phyloP scores from a whole-genome alignment of 2,888 invertebrate species.

The Drosophila borealis region DNA sequence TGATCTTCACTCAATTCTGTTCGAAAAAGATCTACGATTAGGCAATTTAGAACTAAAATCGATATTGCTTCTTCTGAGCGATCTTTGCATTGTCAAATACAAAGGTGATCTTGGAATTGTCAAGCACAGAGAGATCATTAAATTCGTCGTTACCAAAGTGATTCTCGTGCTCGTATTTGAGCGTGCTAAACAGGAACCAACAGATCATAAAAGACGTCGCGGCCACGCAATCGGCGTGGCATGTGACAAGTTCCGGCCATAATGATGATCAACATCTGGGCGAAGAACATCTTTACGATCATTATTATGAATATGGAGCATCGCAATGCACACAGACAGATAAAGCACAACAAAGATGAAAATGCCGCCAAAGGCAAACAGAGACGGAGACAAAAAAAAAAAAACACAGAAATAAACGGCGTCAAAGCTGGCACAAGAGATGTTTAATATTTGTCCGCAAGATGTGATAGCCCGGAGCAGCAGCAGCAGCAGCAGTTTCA shows the following conservation, averaged over 20 bases:
- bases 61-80: no score
- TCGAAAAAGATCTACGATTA: no score
- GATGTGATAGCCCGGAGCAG: slow-evolving; percentile 64
- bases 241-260: slow-evolving; percentile 76
- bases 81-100: background rate
- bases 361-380: slow-evolving; percentile 71
- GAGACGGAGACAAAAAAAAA: slow-evolving; percentile 1
- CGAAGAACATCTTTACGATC: slow-evolving; percentile 48
- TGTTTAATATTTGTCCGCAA: slow-evolving; percentile 72
- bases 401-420: slow-evolving; percentile 43
- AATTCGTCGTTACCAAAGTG: background rate
- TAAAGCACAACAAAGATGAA: slow-evolving; percentile 67
- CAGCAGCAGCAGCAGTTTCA: background rate
- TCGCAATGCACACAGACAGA: slow-evolving; percentile 52
- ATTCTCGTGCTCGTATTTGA: slow-evolving; percentile 19
- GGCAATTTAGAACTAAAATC: no score
- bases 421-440: slow-evolving; percentile 66
- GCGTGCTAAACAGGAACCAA: slow-evolving; percentile 59
- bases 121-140: no score
- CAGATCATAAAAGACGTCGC: slow-evolving; percentile 50
- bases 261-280: slow-evolving; percentile 59
- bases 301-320: slow-evolving; percentile 67
- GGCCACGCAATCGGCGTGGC: slow-evolving; percentile 57
- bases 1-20: background rate
- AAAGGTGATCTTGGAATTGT: background rate